Evolutionary conservation across 2,888 invertebrate species (phyloP), one percentile per base, ranked within the genome.

Genomic region (Troides helena): DNA sequence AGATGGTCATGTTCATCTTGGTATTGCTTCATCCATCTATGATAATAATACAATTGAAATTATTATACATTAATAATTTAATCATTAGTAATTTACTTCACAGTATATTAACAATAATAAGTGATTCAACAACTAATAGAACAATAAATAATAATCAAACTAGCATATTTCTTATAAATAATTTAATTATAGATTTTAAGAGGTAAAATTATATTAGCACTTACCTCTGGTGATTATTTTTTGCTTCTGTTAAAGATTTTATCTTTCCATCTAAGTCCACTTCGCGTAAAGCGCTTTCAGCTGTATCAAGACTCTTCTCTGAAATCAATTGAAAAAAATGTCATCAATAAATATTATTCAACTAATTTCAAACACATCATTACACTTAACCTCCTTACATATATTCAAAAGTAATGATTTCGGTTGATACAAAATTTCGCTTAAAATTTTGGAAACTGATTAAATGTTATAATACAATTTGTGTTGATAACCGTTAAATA

Each of bases 261-360:
- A 98, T 94, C 80, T 96, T 95, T 53, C 95, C 94, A 71, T 97
- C 96, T 43, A 98, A 88, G 82, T 96, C 96, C 0, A 96, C 96
- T 5, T 94, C 94, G 67, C 90, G 93, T 21, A 98, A 93, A 64
- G 95, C 95, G 21, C 89, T 89, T 84, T 98, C 97, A 0, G 96
- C 96, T 43, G 93, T 90, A 66, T 93, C 89, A 39, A 98, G 89
- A 71, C 95, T 95, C 76, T 94, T 91, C 82, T 96, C 96, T 92
- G 91, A 59, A 67, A 62, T 14, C 30, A 12, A 17, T 21, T 53
- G 30, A 0, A 50, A 17, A 50, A 14, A 17, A 4, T 2, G 5
- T 50, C 18, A 50, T 18, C 3, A 50, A 14, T 14, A 50, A 50
- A 14, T 50, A 17, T 50, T 17, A 8, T 10, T 39, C 39, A 39